Base-by-base conservation (phyloP, 2,797 vertebrate genomes). In the Champsocephalus gunnari region DNA sequence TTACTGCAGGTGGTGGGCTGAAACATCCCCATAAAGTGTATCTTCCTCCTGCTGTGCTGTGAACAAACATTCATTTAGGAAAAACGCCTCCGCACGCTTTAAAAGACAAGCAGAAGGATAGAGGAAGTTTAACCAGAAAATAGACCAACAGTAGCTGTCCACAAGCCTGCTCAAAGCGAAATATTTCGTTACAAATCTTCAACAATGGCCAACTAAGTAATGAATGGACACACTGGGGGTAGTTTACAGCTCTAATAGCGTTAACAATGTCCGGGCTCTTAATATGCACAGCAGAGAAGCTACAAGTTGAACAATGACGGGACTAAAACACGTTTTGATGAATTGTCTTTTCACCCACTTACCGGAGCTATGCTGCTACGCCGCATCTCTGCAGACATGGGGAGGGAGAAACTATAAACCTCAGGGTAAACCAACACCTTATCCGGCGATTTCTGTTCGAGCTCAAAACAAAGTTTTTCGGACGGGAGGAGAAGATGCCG, bases 371-470 rank as follows among this genome's bases (percentile, higher is more conserved):
- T 71, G 61, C 92, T 90, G 83, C 71, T 87, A 0, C 93, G 91
- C 58, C 93, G 88, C 81, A 84, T 92, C 81, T 94, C 93, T 47
- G 67, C 51, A 60, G 88, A 83, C 91, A 91, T 90, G 61, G 1
- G 54, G 76, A 51, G 38, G 17, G 14, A 28, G 3, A 10, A 60
- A 7, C 19, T 11, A 3, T 1, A 6, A 12, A 43, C 60, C 24
- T 1, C 60, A 5, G 2, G 8, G 47, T 13, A 32, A 3, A 19
- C 47, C 11, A 5, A 43, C 28, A 66, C 17, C 38, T 67, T 56
- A 24, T 53, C 70, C 65, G 47, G 14, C 8, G 56, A 38, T 3
- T 32, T 44, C 5, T 2, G 38, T 9, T 56, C 34, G 3, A 9
- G 13, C 4, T 62, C n/a, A 65, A 62, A 11, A 28, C 62, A 60